Evolutionary conservation across 1,140 invertebrate genomes (phyloP), one percentile per base, ranked within the genome.

Genomic region (Sminthurinus signatus): DNA sequence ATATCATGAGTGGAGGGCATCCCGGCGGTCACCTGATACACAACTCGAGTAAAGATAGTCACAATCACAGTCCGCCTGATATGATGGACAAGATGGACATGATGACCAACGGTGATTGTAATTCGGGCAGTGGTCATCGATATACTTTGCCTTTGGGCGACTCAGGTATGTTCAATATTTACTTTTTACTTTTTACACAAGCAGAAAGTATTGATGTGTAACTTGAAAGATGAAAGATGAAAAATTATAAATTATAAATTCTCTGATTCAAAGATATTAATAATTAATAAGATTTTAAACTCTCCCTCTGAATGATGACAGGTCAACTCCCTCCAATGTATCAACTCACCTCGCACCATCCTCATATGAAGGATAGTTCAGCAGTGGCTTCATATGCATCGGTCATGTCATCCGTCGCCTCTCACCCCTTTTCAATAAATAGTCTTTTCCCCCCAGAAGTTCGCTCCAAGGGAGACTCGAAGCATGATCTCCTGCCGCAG

Each of bases 381-480:
- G 21, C 43, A 23, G 25, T 66, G 14, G 44, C 62, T 8, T 59
- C 28, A n/a, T 27, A 57, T n/a, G 39, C 46, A 23, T 31, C 25
- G 57, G 14, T 23, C 5, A 15, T 42, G 10, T 42, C 39, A 12
- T 29, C 48, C 50, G 42, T 36, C 43, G 50, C 17, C 12, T 86
- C 83, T 75, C 89, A 95, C 76, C 93, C 93, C 0, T 96, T 96
- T 79, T 93, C 90, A 75, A 96, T 96, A 73, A 94, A 90, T 68
- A 86, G 92, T 74, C 82, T 96, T 73, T 78, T 92, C 72, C 88
- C 89, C 12, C 86, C 88, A 48, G 89, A 90, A 73, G 60, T 39
- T 19, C 52, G 19, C 21, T 52, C 48, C 19, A 59, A 61, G 31
- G 52, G 39, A 27, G 61, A 69, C 25, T 59, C 59, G 17, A 65